Evolutionary conservation across 2,797 vertebrate genomes (phyloP), one percentile per base, ranked within the genome.

Genomic region (Miopithecus talapoin): DNA sequence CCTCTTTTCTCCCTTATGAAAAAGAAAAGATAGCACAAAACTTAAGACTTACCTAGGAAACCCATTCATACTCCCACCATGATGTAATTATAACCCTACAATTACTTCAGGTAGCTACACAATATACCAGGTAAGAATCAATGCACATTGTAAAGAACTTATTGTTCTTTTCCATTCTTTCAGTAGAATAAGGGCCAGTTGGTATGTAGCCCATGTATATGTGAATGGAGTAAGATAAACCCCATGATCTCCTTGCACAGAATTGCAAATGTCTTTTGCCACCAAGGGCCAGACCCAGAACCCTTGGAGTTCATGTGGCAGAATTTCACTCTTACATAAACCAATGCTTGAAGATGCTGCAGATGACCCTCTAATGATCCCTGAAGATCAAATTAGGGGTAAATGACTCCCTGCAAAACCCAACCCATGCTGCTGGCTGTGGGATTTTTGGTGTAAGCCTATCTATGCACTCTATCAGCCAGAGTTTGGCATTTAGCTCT

Each of bases 81-180:
- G 26, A 81, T 97, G 28, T 96, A 89, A 96, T 95, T 91, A 92
- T 95, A 94, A 86, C 81, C 86, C 68, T 95, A 43, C 93, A 94
- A 83, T 98, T 98, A 98, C 93, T 98, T 94, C 97, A 98, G 98
- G 98, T 98, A 98, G 98, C 98, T 98, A 98, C 90, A 98, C 97
- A 98, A 97, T 98, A 97, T 97, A 90, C 98, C 97, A 98, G 95
- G 88, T 97, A 96, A 98, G 97, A 98, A 72, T 98, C 97, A 83
- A 97, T 98, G 98, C 98, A 98, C 98, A 98, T 97, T 97, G 97
- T 90, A 89, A 97, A 97, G 96, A 98, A 97, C 92, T 70, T 98
- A 95, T 16, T 98, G 97, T 98, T 98, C 98, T 97, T 97, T 97
- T 98, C 98, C 98, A 94, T 78, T 98, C 95, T 98, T 98, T 98